phyloP scores from a whole-genome alignment of 2,888 invertebrate species.

The Caenorhabditis auriculariae region DNA sequence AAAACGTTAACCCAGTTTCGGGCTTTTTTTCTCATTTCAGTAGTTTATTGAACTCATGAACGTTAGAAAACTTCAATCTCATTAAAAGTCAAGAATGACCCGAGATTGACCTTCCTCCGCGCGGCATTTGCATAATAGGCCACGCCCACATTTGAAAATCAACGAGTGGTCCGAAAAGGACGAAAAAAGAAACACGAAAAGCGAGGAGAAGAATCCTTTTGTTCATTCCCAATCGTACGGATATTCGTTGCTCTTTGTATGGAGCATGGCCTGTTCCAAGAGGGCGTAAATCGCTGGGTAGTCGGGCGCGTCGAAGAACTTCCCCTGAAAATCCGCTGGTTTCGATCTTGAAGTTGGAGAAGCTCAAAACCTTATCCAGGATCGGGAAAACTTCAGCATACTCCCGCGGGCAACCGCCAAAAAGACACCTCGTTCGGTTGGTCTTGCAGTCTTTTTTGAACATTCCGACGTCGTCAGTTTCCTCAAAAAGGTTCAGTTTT shows the following conservation, averaged over 20 bases:
- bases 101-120: too few species aligned
- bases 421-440: constrained; percentile 31
- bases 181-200: too few species aligned
- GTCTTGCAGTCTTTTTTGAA: constrained; percentile 48
- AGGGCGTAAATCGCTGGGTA: constrained; percentile 44
- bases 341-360: background rate
- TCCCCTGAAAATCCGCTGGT: constrained; percentile 15
- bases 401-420: constrained; percentile 51
- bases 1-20: too few species aligned
- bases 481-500: constrained; percentile 8
- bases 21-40: too few species aligned
- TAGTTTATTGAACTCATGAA: too few species aligned
- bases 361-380: constrained; percentile 23
- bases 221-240: constrained; percentile 47
- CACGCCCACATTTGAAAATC: background rate
- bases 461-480: constrained; percentile 43
- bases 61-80: too few species aligned
- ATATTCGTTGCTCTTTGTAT: constrained; percentile 38
- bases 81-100: too few species aligned
- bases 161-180: background rate
- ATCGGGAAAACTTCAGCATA: constrained; percentile 41
- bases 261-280: constrained; percentile 39
- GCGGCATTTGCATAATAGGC: too few species aligned
- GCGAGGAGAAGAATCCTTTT: background rate
- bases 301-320: constrained; percentile 53